Evolutionary conservation across 2,888 invertebrate species (phyloP), one percentile per base, ranked within the genome.

Genomic region (Drosophila eohydei): DNA sequence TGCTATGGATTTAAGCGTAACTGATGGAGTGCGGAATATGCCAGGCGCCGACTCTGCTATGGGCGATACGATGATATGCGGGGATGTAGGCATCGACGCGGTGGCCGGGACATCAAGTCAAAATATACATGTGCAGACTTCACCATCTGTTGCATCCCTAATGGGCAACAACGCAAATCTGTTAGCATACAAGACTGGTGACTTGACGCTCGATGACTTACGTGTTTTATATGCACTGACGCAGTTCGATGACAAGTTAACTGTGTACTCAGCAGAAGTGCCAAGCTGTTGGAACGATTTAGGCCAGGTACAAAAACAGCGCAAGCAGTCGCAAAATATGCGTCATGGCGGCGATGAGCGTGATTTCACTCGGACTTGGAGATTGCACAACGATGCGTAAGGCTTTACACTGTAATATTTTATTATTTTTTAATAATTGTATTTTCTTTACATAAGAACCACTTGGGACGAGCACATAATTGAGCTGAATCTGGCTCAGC

Each of bases 381-480:
- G 98, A 59, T 94, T 98, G 32, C 97, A 97, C 90, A 96, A 96
- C 78, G 97, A 97, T 81, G 95, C 96, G 93, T 96, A 91, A 91
- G 93, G 67, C 14, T 9, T 7, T 88, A 48, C 28, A 34, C 14
- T 12, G 41, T 14, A 7, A n/a, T 48, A 0, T 9, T 30, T 46
- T 51, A 67, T 34, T 7, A 36, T 11, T 30, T 59, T 46, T 28
- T 21, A 32, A 38, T n/a, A 1, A 28, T 32, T 11, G 14, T 14
- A 1, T 38, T 3, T 40, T 38, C 36, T 14, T 55, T 57, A 28
- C 89, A 95, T 7, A 34, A 43, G 95, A 57, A 95, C 96, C 28
- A 97, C 98, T 0, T 98, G 97, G 97, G 97, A 98, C 90, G 98
- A 98, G 91, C 98, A 98, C 88, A 95, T 98, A 32, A 96, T 98